phyloP scores from a whole-genome alignment of 2,113 vertebrate species.

The Podiceps cristatus region DNA sequence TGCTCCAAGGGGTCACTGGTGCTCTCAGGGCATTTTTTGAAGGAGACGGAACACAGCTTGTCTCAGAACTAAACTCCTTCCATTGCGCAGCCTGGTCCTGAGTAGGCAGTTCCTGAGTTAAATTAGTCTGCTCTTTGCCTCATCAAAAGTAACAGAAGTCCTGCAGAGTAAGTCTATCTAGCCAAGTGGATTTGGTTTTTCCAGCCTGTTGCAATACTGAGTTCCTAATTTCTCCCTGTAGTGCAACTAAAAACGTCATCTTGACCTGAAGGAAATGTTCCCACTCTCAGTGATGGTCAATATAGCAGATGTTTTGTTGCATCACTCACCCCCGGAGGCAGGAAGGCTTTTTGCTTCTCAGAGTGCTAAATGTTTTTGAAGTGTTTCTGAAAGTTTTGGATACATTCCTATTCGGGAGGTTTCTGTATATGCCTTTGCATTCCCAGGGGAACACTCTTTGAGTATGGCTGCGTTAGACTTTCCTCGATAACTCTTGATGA shows the following conservation, averaged over 20 bases:
- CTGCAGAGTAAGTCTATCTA: not conserved
- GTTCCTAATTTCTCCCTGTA: slow-evolving; percentile 43
- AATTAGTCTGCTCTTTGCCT: not conserved
- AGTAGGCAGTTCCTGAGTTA: not conserved
- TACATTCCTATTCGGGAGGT: not conserved
- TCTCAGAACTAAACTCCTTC: not conserved
- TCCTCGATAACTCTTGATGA: not conserved
- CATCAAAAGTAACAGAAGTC: not conserved
- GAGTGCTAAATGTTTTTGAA: not conserved
- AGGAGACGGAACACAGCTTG: not conserved
- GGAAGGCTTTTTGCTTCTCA: slow-evolving; percentile 13
- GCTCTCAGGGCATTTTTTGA: not conserved
- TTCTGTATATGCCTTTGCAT: not conserved
- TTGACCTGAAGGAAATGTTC: slow-evolving; percentile 48
- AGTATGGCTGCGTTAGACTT: not conserved
- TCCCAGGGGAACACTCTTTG: not conserved
- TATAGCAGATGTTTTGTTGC: slow-evolving; percentile 43
- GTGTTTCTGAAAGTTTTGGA: not conserved
- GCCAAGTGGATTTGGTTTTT: not conserved
- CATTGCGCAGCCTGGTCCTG: not conserved
- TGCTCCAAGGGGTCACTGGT: not conserved
- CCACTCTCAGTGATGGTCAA: not conserved
- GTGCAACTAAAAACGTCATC: not conserved
- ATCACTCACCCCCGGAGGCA: not conserved
- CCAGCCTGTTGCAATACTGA: slow-evolving; percentile 1